These are phyloP conservation scores for Poeciliopsis paucimaculata DNA, from an alignment of 2,797 vertebrate genomes.

Conservation along the genomic window DNA sequence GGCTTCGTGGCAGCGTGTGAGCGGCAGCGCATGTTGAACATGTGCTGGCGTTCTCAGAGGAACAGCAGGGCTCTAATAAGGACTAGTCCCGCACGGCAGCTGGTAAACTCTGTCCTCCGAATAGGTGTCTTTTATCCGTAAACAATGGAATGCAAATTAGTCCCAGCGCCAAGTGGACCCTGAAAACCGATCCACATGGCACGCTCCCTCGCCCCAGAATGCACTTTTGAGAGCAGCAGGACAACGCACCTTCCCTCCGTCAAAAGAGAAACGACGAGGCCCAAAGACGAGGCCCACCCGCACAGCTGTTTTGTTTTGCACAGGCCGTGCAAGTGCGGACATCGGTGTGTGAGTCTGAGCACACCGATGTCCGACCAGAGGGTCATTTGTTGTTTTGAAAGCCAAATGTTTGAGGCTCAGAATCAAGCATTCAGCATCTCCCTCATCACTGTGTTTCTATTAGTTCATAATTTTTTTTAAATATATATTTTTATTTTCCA, in stretches of 20 bases:
- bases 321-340: not conserved
- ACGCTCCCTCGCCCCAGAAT: constrained; percentile 77
- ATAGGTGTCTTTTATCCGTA: constrained; percentile 95
- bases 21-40: constrained; percentile 85
- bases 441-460: constrained; percentile 21
- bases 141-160: constrained; percentile 99
- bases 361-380: constrained; percentile 17
- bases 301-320: constrained; percentile 69
- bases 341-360: constrained; percentile 39
- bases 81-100: constrained; percentile 96
- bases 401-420: constrained; percentile 42
- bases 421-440: constrained; percentile 29
- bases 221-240: constrained; percentile 79
- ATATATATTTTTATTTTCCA: not conserved
- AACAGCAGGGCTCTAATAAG: constrained; percentile 98
- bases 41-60: constrained; percentile 98
- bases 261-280: constrained; percentile 78
- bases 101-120: constrained; percentile 96
- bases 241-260: constrained; percentile 78
- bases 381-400: constrained; percentile 38
- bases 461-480: constrained; percentile 23
- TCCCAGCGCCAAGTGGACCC: constrained; percentile 92
- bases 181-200: constrained; percentile 99
- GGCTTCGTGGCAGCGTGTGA: not conserved
- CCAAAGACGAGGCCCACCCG: constrained; percentile 72